A percentile compares a stretch with the other conserved stretches of the same genome.
Conservation (phyloP, 2,888 invertebrate species). For the Pelosia muscerda region DNA sequence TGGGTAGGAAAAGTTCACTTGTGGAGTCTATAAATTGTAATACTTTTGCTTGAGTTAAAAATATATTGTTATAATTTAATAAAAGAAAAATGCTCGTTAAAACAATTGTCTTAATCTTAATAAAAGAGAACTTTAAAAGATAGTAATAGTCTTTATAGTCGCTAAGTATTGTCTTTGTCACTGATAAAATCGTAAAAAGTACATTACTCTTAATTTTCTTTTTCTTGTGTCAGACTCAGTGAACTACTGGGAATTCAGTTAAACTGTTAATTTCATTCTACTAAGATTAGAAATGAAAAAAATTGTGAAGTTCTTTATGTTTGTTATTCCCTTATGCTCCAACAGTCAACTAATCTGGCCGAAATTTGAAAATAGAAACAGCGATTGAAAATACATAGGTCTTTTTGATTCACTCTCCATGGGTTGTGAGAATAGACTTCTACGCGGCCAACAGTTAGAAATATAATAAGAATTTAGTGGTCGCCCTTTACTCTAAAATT, state of each 20-base stretch:
- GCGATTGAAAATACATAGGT: too few species aligned
- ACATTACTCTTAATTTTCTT: conserved; percentile 7
- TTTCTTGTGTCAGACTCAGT: conserved; percentile 1
- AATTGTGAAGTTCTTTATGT: too few species aligned
- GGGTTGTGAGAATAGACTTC: too few species aligned
- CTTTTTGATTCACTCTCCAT: too few species aligned
- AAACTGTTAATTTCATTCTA: not conserved
- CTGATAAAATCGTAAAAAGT: conserved; percentile 6
- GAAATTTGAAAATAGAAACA: too few species aligned
- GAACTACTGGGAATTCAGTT: too few species aligned
- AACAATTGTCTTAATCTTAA: not conserved
- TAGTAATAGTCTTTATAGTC: not conserved
- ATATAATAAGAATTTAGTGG: too few species aligned
- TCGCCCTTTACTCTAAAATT: too few species aligned
- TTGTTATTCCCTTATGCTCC: too few species aligned
- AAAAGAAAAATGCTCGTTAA: not conserved
- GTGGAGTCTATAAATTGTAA: not conserved
- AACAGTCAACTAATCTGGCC: too few species aligned
- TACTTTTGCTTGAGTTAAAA: not conserved
- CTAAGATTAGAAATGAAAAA: too few species aligned
- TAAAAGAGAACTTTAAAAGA: not conserved
- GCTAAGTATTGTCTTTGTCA: not conserved
- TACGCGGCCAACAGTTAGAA: too few species aligned
- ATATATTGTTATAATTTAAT: not conserved
- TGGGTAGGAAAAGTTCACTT: conserved; percentile 18